phyloP scores from a whole-genome alignment of 2,113 vertebrate genomes.

The Enhydra lutris region DNA sequence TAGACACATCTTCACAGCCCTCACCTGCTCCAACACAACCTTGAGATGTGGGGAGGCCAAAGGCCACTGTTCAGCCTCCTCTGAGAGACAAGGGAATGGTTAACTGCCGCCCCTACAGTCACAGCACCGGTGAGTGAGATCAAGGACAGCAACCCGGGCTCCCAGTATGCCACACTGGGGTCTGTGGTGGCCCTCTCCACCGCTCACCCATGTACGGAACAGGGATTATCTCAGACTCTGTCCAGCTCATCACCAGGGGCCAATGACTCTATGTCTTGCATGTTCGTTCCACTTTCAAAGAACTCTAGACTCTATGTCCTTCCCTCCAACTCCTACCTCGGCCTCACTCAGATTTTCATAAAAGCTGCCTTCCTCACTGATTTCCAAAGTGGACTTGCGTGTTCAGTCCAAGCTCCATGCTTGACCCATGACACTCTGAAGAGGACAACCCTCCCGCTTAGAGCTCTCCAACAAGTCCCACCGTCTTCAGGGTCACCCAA shows the following conservation, averaged over 20 bases:
- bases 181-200: rapidly evolving
- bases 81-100: neutral
- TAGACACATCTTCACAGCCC: rapidly evolving
- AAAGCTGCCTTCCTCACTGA: neutral
- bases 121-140: neutral
- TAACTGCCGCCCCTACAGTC: too few relatives aligned
- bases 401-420: neutral
- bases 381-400: rapidly evolving
- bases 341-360: neutral
- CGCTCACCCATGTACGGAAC: rapidly evolving
- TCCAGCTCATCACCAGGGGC: neutral
- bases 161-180: rapidly evolving
- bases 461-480: neutral
- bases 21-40: neutral
- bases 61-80: neutral
- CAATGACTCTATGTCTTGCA: rapidly evolving
- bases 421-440: neutral
- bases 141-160: rapidly evolving
- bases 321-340: neutral
- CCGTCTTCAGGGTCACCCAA: neutral
- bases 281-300: neutral
- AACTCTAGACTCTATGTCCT: neutral
- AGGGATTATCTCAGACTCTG: neutral
- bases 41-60: neutral
- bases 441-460: neutral